Evolutionary conservation across 1,140 invertebrate species (phyloP).

Genomic region (Pachyrhynchus sulphureomaculatus): DNA sequence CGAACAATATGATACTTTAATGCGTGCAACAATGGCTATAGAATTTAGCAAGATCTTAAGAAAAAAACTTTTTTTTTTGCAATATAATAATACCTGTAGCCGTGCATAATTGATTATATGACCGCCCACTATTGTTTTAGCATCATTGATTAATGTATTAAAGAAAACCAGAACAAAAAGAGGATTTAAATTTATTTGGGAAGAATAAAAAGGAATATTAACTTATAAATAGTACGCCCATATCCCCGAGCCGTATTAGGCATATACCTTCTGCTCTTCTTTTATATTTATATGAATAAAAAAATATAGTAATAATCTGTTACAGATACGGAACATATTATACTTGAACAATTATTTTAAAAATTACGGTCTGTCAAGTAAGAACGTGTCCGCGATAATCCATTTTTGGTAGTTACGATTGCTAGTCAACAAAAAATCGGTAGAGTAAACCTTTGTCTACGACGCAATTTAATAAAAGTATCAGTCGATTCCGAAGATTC

Average conservation of each 20-base stretch:
- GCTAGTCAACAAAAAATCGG: too few relatives aligned
- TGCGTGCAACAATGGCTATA: slow-evolving; percentile 27
- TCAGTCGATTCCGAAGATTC: too few relatives aligned
- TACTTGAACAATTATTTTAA: too few relatives aligned
- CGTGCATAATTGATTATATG: slow-evolving; percentile 29
- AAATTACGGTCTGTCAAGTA: too few relatives aligned
- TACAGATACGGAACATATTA: too few relatives aligned
- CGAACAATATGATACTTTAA: slow-evolving; percentile 18
- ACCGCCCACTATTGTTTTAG: slow-evolving; percentile 31
- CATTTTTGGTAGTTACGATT: too few relatives aligned
- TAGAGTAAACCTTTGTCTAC: too few relatives aligned
- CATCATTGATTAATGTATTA: slow-evolving; percentile 29
- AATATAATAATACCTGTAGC: slow-evolving; percentile 32
- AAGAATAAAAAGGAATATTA: slow-evolving; percentile 7
- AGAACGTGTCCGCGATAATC: too few relatives aligned
- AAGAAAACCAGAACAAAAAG: slow-evolving; percentile 28
- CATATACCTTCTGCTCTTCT: too few relatives aligned
- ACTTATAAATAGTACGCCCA: slow-evolving; percentile 22
- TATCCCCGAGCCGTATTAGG: background rate
- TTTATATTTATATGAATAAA: too few relatives aligned
- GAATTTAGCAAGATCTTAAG: slow-evolving; percentile 19
- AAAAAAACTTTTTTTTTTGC: slow-evolving; percentile 21
- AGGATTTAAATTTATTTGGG: slow-evolving; percentile 20
- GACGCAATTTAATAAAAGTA: too few relatives aligned
- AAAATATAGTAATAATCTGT: too few relatives aligned